These are phyloP conservation scores for Heliothis peltigera DNA, from an alignment of 2,888 invertebrate genomes.

Conservation along the genomic window DNA sequence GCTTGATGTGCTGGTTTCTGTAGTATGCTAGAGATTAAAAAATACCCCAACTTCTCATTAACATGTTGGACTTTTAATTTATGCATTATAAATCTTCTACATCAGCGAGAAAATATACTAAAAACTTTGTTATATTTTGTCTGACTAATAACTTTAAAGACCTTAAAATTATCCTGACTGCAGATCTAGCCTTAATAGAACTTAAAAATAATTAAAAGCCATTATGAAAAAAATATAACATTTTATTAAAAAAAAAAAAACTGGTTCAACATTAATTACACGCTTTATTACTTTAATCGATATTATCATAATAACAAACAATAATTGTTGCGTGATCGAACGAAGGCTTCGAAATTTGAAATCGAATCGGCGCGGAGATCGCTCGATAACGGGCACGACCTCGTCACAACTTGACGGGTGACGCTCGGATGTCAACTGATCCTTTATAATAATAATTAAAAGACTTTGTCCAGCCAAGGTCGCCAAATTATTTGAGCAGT, in stretches of 20 bases:
- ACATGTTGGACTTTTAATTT: constrained; percentile 13
- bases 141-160: constrained; percentile 29
- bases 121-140: not conserved
- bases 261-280: constrained; percentile 52
- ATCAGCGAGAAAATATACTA: constrained; percentile 32
- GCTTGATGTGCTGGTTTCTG: too few species aligned
- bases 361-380: constrained; percentile 54
- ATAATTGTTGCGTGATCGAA: constrained; percentile 52
- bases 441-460: constrained; percentile 84
- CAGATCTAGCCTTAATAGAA: constrained; percentile 36
- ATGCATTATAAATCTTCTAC: constrained; percentile 21
- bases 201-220: constrained; percentile 30
- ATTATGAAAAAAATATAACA: constrained; percentile 21
- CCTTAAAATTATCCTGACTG: constrained; percentile 41
- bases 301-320: constrained; percentile 51
- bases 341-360: constrained; percentile 48
- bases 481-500: constrained; percentile 77
- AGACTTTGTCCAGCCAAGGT: constrained; percentile 81
- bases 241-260: constrained; percentile 26
- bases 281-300: constrained; percentile 53
- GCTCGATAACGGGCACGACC: constrained; percentile 62
- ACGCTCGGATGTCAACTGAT: constrained; percentile 83
- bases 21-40: constrained; percentile 11
- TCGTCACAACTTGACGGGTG: constrained; percentile 62
- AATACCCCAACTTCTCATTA: constrained; percentile 17